Base-by-base conservation (phyloP, 2,888 invertebrate genomes). In the Drosophila algonquin region DNA sequence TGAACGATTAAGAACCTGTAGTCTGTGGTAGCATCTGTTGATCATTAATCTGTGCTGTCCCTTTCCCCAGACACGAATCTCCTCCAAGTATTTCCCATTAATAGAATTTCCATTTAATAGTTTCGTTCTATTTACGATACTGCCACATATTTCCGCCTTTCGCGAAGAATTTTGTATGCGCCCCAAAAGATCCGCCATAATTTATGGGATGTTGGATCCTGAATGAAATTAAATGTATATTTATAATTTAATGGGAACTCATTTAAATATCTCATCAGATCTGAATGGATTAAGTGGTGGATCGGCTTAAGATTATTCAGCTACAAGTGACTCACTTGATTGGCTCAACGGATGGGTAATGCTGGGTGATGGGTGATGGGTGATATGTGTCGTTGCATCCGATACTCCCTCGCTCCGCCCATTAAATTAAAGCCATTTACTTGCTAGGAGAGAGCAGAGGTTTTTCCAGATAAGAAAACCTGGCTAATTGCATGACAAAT, bases 401-500 rank as follows among this genome's bases (percentile, higher is more conserved):
- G 40, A 40, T 35, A 6, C 35, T 10, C 6, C 10, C 24, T 5
- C 4, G 4, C 24, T 5, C 24, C 24, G 5, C 35, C 35, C 35
- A 14, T 35, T 14, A 14, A 35, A 35, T 40, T 40, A 6, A 14
- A 40, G 40, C 14, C 14, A 40, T 40, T 40, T 40, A 40, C 40
- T n/a, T n/a, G n/a, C 1, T 7, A 40, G 40, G 7, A 40, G 40
- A 14, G 40, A 14, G 40, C 2, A 7, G 7, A 0, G 6, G 2
- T 14, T n/a, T 58, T 21, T 24, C 54, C 47, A 18, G 14, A 46
- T 55, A 40, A 46, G 4, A 52, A 48, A 32, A 45, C 45, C 44
- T 58, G 14, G 40, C 52, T 53, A 63, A 63, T 45, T 69, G 48
- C 54, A 51, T 65, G 54, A 51, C 62, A 77, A 82, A 73, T 54